Base-by-base conservation (phyloP, 2,113 vertebrate genomes). In the Damaliscus lunatus region DNA sequence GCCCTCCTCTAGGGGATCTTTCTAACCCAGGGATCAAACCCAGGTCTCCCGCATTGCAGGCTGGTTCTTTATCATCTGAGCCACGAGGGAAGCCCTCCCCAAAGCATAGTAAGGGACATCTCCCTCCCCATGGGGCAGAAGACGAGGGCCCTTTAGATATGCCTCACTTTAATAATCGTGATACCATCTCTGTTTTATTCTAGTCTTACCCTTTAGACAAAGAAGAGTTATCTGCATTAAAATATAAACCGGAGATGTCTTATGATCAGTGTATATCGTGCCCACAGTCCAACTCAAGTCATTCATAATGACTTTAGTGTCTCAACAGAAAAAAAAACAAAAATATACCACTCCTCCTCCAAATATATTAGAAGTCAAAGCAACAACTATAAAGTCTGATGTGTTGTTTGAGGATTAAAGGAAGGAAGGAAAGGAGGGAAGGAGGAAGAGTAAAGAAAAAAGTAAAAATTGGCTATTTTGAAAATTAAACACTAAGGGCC, bases 331-430 rank as follows among this genome's bases (percentile, higher is more conserved):
- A 67, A 21, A 21, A 67, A 91, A 12, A 74, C 14, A 31, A 59
- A 14, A 55, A 86, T 5, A 31, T 9, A 91, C 33, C 16, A 77
- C 3, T 5, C 33, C n/a, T 13, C 16, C 52, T 52, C 50, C n/a
- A 6, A 84, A 55, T 50, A 57, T 40, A 25, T 57, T 84, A 82
- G 90, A 90, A 82, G 40, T 83, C 50, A 95, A 88, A 97, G 12
- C 25, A 90, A 84, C 11, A 67, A 48, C 40, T 19, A 57, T 36
- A 29, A 89, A 88, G 27, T 67, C 91, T 94, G n/a, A 55, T 6
- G 43, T 3, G 40, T 11, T 86, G 33, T 93, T 43, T 94, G 55
- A 86, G 78, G 17, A 48, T 64, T 43, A 36, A 94, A 94, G 46
- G 60, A 89, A 81, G 29, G 33, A 16, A 21, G 19, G 7, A 10